phyloP scores from a whole-genome alignment of 2,113 vertebrate species.

The Platycercus adscitus region DNA sequence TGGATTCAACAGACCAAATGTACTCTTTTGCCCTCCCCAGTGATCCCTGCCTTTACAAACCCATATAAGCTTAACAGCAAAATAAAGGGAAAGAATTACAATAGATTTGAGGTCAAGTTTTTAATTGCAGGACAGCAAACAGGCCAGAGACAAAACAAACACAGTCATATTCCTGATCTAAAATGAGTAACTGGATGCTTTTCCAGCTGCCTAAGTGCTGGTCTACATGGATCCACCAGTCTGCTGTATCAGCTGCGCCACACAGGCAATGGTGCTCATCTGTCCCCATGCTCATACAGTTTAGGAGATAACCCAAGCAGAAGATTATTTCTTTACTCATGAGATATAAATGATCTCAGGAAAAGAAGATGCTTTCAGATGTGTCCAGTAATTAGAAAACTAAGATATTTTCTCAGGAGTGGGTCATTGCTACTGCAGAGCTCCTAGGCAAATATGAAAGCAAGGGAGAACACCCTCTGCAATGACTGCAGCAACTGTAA shows the following conservation, averaged over 20 bases:
- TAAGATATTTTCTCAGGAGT: background rate
- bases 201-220: background rate
- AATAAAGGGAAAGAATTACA: background rate
- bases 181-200: background rate
- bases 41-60: background rate
- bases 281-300: accelerated
- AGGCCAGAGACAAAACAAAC: background rate
- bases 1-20: background rate
- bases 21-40: background rate
- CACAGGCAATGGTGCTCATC: background rate
- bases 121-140: background rate
- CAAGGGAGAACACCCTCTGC: background rate
- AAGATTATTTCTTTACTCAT: background rate
- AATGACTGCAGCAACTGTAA: background rate
- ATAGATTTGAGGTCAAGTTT: background rate
- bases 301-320: background rate
- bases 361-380: background rate
- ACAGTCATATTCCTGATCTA: background rate
- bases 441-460: background rate
- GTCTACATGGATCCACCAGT: background rate
- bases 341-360: background rate
- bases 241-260: accelerated
- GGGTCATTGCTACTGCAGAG: background rate
- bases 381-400: background rate
- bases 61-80: background rate